Evolutionary conservation across 2,888 invertebrate genomes (phyloP), one percentile per base, ranked within the genome.

Genomic region (Diarsia rubi): DNA sequence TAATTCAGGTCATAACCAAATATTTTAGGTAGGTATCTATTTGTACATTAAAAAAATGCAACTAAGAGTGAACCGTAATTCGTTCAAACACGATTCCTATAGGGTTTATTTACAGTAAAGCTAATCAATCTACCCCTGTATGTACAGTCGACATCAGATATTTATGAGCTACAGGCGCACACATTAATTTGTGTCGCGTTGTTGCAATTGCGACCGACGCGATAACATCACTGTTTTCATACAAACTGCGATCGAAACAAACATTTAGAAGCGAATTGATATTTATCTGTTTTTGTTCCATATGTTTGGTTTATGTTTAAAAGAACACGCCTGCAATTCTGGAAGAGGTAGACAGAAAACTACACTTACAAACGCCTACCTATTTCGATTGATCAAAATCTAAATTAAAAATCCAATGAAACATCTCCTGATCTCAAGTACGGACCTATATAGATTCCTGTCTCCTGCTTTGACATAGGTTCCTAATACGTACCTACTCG

Each of bases 151-250:
- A 24, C 82, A 71, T 82, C 70, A 71, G 21, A 72, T 59, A 82
- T 72, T 42, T 72, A 82, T 79, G 44, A 82, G 71, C 54, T 31
- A 59, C 62, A 31, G 4, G 21, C 65, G 37, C 69, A 21, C 64
- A 71, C 66, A 74, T 44, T 67, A 72, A 78, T 78, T 82, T 77
- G 66, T 67, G 65, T 81, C 60, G 66, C 42, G 74, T 69, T 66
- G 66, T 75, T 65, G 16, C 67, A 72, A 59, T 74, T 66, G 70
- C 12, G 54, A 54, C 62, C 14, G 44, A 21, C 16, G 14, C 37
- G 69, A 82, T 82, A 82, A 60, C 54, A 82, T 72, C 71, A 9
- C 21, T 63, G 63, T 74, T 73, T 78, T 70, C 57, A 70, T 73
- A 77, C 31, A 60, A 63, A 63, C 49, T 42, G 62, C 54, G 21